phyloP scores from a whole-genome alignment of 2,797 vertebrate species.

The Leontocebus nigricollis region DNA sequence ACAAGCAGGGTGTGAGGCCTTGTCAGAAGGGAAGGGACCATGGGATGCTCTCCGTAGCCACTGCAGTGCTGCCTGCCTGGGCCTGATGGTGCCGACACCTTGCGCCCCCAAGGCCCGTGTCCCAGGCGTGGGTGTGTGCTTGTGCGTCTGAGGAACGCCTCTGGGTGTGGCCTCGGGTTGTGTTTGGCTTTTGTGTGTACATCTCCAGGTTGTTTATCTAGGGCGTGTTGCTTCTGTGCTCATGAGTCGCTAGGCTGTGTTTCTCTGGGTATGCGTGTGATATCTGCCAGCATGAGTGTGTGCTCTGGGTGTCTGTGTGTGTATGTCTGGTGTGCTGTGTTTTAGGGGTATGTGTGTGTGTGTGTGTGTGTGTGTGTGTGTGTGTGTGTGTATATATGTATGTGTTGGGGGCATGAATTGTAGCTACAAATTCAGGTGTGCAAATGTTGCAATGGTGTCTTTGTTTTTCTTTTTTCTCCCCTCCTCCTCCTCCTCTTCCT shows the following conservation, averaged over 20 bases:
- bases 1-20: neutral
- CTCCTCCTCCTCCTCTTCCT: neutral
- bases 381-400: neutral
- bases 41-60: fast-evolving
- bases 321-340: neutral
- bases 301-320: neutral
- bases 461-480: too few relatives aligned
- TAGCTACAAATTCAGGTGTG: neutral
- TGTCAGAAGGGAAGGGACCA: fast-evolving
- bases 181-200: too few relatives aligned
- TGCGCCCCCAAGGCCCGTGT: neutral
- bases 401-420: neutral
- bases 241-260: neutral
- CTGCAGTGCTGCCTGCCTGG: neutral
- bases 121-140: neutral
- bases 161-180: neutral
- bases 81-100: neutral
- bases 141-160: neutral
- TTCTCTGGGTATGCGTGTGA: neutral
- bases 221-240: neutral
- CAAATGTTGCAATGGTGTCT: neutral
- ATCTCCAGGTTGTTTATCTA: neutral
- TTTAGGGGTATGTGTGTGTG: neutral
- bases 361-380: neutral
- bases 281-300: neutral